A percentile compares a stretch with the other conserved stretches of the same genome.
Evolutionary conservation across 2,113 vertebrate species (phyloP).

Genomic region (Anolis sagrei): DNA sequence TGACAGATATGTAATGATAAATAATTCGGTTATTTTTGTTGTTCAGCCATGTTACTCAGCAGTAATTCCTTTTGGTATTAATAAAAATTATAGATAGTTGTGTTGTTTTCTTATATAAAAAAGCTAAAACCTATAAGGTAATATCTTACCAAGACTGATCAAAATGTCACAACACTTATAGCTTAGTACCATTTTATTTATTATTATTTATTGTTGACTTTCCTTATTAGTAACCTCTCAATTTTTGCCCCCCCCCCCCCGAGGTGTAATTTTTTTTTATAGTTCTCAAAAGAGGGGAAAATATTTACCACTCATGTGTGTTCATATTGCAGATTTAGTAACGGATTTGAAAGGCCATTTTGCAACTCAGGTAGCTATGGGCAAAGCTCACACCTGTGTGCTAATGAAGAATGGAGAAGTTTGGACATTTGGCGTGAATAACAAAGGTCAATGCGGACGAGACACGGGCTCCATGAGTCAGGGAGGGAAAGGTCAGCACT

Average conservation of each 20-base stretch:
- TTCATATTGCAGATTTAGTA: slow-evolving; percentile 86
- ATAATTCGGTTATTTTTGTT: no score
- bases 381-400: slow-evolving; percentile 97
- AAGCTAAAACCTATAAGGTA: neutral
- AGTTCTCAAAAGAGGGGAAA: neutral
- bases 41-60: neutral
- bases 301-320: slow-evolving; percentile 41
- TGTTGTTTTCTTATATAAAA: neutral
- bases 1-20: no score
- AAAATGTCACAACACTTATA: neutral
- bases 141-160: neutral
- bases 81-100: neutral
- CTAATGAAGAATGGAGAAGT: slow-evolving; percentile 96
- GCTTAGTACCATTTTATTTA: neutral
- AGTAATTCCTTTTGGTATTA: neutral
- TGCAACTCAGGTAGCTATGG: slow-evolving; percentile 98
- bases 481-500: slow-evolving; percentile 90
- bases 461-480: slow-evolving; percentile 96
- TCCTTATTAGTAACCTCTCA: neutral
- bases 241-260: neutral
- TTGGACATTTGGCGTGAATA: slow-evolving; percentile 99
- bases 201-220: neutral
- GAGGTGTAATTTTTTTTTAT: neutral
- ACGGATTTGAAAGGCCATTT: slow-evolving; percentile 96
- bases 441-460: slow-evolving; percentile 98